Evolutionary conservation across 2,113 vertebrate genomes (phyloP).

Genomic region (Picathartes gymnocephalus): DNA sequence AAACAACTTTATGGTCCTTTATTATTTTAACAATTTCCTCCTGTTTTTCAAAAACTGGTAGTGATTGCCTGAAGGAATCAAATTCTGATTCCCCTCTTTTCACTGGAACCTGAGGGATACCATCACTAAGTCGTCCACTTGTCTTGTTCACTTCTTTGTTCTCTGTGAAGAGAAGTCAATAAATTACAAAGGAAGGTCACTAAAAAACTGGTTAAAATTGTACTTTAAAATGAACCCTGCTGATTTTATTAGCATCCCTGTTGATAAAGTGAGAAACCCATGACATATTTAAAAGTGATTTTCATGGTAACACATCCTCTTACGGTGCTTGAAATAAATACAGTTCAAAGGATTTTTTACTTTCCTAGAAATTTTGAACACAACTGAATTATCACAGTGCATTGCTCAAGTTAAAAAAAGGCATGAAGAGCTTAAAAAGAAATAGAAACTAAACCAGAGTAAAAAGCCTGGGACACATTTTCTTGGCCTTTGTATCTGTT

Average conservation of each 20-base stretch:
- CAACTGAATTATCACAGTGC: neutral
- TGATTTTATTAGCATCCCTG: neutral
- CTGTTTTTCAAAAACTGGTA: constrained; percentile 85
- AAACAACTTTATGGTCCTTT: constrained; percentile 84
- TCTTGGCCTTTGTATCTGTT: neutral
- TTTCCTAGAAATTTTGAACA: neutral
- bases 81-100: constrained; percentile 82
- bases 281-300: neutral
- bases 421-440: neutral
- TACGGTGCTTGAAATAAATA: neutral
- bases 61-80: constrained; percentile 82
- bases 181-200: neutral
- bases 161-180: constrained; percentile 55
- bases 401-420: neutral
- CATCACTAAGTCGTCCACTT: constrained; percentile 81
- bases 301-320: fast-evolving
- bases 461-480: neutral
- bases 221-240: neutral
- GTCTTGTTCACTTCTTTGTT: constrained; percentile 78
- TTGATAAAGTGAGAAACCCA: neutral
- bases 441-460: neutral
- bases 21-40: constrained; percentile 87
- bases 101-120: constrained; percentile 86
- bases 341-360: neutral
- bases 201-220: neutral